Evolutionary conservation across 2,113 vertebrate genomes (phyloP).

Genomic region (Cygnus atratus): DNA sequence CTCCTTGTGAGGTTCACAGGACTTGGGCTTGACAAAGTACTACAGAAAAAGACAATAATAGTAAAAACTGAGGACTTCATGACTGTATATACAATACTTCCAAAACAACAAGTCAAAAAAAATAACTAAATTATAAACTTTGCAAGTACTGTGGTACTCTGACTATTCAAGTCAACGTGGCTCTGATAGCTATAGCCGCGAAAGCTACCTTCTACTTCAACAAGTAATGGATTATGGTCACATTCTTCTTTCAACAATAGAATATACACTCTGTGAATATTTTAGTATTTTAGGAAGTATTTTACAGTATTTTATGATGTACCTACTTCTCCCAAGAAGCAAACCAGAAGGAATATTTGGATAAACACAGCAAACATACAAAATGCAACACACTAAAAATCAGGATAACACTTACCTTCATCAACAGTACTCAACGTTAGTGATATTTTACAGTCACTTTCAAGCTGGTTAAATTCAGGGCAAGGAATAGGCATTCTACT

Average conservation of each 20-base stretch:
- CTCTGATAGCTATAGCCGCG: neutral
- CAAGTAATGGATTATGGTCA: neutral
- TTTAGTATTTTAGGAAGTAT: neutral
- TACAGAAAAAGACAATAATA: neutral
- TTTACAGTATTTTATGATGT: neutral
- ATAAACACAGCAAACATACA: neutral
- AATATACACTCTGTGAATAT: neutral
- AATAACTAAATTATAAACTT: neutral
- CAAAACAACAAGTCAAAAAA: neutral
- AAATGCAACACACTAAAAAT: neutral
- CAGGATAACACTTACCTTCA: conserved; percentile 71
- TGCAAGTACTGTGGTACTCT: neutral
- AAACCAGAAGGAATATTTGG: neutral
- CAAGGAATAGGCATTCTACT: conserved; percentile 88
- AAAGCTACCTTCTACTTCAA: neutral
- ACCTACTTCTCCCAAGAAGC: neutral
- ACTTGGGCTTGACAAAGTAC: neutral
- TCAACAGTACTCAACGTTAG: conserved; percentile 79
- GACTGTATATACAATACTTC: neutral
- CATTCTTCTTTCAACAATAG: neutral
- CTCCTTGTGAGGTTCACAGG: neutral
- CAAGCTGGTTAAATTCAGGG: conserved; percentile 58
- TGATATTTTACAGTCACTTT: conserved; percentile 79
- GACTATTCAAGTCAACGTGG: neutral
- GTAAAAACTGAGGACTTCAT: neutral